Evolutionary conservation across 2,113 vertebrate species (phyloP), one percentile per base, ranked within the genome.

Genomic region (Okapia johnstoni): DNA sequence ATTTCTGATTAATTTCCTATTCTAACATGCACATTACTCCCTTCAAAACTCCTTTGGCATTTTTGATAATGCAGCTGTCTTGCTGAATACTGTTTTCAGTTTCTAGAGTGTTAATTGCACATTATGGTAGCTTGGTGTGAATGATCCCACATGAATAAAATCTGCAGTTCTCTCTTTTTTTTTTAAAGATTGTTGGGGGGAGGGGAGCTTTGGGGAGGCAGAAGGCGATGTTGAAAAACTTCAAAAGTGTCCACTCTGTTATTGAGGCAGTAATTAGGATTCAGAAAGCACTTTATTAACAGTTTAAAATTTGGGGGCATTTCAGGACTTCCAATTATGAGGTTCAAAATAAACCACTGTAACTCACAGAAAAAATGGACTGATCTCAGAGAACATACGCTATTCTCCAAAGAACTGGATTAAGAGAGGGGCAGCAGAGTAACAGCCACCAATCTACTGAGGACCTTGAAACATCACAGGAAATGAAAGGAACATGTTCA

Each of bases 1-100:
- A 48, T 57, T 63, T 97, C 94, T 19, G n/a, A 98, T 95, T 98
- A 97, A 97, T 98, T 96, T 98, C 98, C 96, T 96, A 58, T 98
- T 98, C 97, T 96, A 98, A 84, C 81, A 92, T 63, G 93, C 90
- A 95, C 90, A 98, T 86, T 79, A 95, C 96, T 98, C 94, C 36
- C 66, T 98, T 98, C 98, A 98, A 97, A 91, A 89, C 86, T 96
- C 88, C 94, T 58, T 91, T 96, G 96, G 94, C 94, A 98, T 98
- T 97, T 98, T 98, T 89, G 94, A 98, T 98, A 98, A 90, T 90
- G 61, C 55, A 98, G 96, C 95, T 95, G 96, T 97, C 94, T 97
- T 96, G 94, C 14, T 96, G 96, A 98, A 98, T 98, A 98, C 97
- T 76, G 76, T 98, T 98, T 98, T 94, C 96, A 97, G 70, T 97